phyloP scores from a whole-genome alignment of 2,888 invertebrate species.

The Meganola albula region DNA sequence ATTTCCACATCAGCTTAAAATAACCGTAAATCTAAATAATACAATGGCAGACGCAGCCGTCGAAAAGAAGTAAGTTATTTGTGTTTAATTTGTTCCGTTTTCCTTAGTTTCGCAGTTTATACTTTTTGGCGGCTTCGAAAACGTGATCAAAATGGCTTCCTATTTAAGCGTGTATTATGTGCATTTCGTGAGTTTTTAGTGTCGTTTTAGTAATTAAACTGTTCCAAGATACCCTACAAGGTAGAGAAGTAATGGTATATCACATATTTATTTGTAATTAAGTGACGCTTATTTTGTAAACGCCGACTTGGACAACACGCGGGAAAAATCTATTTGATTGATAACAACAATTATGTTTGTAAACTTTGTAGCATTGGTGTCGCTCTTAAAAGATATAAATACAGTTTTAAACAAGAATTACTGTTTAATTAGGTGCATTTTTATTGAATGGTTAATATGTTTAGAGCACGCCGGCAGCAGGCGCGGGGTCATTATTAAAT shows the following conservation, averaged over 20 bases:
- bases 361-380: too few relatives aligned
- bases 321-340: constrained; percentile 51
- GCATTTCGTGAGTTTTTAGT: constrained; percentile 19
- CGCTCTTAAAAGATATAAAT: too few relatives aligned
- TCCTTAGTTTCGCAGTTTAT: constrained; percentile 28
- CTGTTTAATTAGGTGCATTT: too few relatives aligned
- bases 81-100: constrained; percentile 29
- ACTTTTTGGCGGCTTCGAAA: constrained; percentile 69
- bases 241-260: too few relatives aligned
- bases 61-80: constrained; percentile 81
- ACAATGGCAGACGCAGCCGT: constrained; percentile 84
- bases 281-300: constrained; percentile 40
- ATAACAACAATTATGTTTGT: constrained; percentile 11
- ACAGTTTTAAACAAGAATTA: too few relatives aligned
- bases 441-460: too few relatives aligned
- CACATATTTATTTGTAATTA: constrained; percentile 38
- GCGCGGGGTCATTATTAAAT: constrained; percentile 48
- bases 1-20: constrained; percentile 37
- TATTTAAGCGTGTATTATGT: constrained; percentile 44
- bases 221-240: too few relatives aligned
- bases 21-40: constrained; percentile 37
- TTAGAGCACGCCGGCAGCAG: constrained; percentile 58
- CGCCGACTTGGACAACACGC: constrained; percentile 51
- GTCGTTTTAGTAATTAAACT: constrained; percentile 8
- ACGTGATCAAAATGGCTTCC: constrained; percentile 80